Conservation (phyloP, 2,888 invertebrate genomes). For the Drosophila macrospina region DNA sequence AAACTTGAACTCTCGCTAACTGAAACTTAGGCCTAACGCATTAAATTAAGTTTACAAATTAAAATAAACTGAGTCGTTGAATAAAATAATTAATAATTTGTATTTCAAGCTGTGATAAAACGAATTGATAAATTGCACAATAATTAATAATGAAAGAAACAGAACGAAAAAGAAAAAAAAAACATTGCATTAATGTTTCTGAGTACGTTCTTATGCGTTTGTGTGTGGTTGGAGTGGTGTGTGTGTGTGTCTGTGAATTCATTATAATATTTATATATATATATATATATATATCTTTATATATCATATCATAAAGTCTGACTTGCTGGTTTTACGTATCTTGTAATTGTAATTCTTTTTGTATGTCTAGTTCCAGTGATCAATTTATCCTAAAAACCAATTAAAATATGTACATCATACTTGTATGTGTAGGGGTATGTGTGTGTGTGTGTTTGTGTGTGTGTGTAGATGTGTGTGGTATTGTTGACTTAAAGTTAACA, state of each 20-base stretch:
- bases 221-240: constrained; percentile 13
- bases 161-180: constrained; percentile 25
- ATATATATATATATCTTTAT: constrained; percentile 21
- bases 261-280: neutral
- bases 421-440: constrained; percentile 19
- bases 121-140: constrained; percentile 56
- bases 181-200: constrained; percentile 36
- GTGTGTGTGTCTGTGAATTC: constrained; percentile 7
- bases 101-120: constrained; percentile 27
- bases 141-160: constrained; percentile 38
- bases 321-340: constrained; percentile 66
- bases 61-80: constrained; percentile 58
- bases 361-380: constrained; percentile 24
- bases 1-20: constrained; percentile 15
- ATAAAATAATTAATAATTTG: constrained; percentile 38
- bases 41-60: constrained; percentile 28
- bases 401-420: constrained; percentile 48
- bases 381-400: constrained; percentile 40
- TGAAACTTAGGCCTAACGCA: constrained; percentile 25
- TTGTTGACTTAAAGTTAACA: constrained; percentile 46
- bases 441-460: constrained; percentile 18
- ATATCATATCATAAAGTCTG: constrained; percentile 47
- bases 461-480: constrained; percentile 16
- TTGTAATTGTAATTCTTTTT: constrained; percentile 48
- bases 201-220: constrained; percentile 51